Percentiles rank a stretch among this genome's conserved stretches.
Evolutionary conservation across 2,888 invertebrate genomes (phyloP).

Genomic region (Mylabris sibirica): DNA sequence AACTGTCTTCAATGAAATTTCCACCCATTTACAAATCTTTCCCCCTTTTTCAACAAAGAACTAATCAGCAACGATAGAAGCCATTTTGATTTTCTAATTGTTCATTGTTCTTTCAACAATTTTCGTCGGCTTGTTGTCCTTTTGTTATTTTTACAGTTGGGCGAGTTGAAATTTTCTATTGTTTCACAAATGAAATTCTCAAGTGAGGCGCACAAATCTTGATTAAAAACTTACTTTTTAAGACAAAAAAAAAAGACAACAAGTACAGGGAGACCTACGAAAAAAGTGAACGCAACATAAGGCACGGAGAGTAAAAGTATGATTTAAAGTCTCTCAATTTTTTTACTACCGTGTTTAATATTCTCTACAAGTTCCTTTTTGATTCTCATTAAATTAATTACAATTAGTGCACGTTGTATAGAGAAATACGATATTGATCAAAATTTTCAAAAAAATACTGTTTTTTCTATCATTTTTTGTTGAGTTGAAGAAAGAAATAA

Average conservation of each 20-base stretch:
- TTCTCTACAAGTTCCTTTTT: background rate
- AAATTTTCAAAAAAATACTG: background rate
- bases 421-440: slow-evolving; percentile 4
- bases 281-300: background rate
- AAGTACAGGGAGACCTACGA: background rate
- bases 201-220: slow-evolving; percentile 23
- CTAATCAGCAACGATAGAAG: slow-evolving; percentile 35
- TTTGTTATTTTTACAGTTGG: slow-evolving; percentile 42
- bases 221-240: slow-evolving; percentile 18
- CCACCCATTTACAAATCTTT: background rate
- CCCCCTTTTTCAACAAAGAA: slow-evolving; percentile 20
- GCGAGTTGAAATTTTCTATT: slow-evolving; percentile 29
- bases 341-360: background rate
- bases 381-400: slow-evolving; percentile 2
- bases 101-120: slow-evolving; percentile 38
- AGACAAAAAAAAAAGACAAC: background rate
- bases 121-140: slow-evolving; percentile 35
- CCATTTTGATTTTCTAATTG: slow-evolving; percentile 43
- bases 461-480: background rate
- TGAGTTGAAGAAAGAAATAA: background rate
- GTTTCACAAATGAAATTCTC: slow-evolving; percentile 25
- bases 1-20: background rate
- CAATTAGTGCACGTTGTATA: background rate
- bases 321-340: background rate
- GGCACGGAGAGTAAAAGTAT: background rate